phyloP scores from a whole-genome alignment of 2,797 vertebrate genomes.

The Distichodus sexfasciatus region DNA sequence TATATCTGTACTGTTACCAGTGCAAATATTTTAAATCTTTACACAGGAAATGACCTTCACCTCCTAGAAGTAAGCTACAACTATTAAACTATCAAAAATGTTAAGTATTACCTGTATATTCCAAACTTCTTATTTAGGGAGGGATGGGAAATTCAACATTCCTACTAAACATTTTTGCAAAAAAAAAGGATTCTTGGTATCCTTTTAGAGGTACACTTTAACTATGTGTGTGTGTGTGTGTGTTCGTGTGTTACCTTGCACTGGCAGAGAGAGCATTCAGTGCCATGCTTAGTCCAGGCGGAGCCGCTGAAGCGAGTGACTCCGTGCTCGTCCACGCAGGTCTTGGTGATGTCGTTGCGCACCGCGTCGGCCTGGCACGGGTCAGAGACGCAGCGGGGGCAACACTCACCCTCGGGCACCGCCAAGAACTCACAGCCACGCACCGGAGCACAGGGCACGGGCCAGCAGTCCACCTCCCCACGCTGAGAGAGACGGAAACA shows the following conservation, averaged over 20 bases:
- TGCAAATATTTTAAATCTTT: no score
- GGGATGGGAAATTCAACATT: no score
- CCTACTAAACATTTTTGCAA: no score
- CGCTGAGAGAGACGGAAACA: slow-evolving; percentile 62
- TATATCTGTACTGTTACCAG: no score
- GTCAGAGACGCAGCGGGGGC: slow-evolving; percentile 77
- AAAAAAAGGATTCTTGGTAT: no score
- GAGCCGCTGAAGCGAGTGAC: slow-evolving; percentile 82
- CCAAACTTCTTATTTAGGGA: no score
- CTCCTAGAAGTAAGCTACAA: no score
- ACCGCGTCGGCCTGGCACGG: slow-evolving; percentile 82
- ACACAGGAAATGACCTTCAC: no score
- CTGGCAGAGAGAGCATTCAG: slow-evolving; percentile 84
- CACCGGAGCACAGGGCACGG: slow-evolving; percentile 75
- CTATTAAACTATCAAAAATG: no score
- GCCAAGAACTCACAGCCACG: slow-evolving; percentile 81
- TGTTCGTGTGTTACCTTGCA: slow-evolving; percentile 77
- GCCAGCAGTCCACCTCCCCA: slow-evolving; percentile 87
- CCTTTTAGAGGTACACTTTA: no score
- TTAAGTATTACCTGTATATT: no score
- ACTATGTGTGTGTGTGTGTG: slow-evolving; percentile 11
- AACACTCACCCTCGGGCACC: slow-evolving; percentile 80
- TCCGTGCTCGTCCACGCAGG: slow-evolving; percentile 80
- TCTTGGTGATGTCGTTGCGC: slow-evolving; percentile 84
- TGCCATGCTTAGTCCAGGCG: slow-evolving; percentile 85